A percentile compares a stretch with the other conserved stretches of the same genome.
phyloP scores from a whole-genome alignment of 2,888 invertebrate genomes.

The Bombylius discolor region DNA sequence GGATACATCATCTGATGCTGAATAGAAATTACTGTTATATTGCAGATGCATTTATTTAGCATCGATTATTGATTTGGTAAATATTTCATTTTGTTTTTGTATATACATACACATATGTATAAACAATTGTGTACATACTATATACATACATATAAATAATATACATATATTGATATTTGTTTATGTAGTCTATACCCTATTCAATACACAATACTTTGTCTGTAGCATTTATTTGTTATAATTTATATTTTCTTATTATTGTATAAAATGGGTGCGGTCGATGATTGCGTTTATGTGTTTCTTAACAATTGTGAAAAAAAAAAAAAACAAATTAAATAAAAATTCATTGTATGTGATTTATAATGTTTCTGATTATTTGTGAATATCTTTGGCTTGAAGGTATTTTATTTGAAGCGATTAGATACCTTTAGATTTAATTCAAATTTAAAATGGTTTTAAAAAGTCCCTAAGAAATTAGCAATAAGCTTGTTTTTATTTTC shows the following conservation, averaged over 20 bases:
- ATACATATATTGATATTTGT: background rate
- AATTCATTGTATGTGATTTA: too few species aligned
- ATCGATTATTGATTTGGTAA: background rate
- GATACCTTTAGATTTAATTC: too few species aligned
- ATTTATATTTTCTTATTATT: background rate
- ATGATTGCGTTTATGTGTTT: background rate
- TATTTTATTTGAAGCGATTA: too few species aligned
- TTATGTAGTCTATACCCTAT: too few species aligned
- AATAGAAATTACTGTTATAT: background rate
- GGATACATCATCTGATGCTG: background rate
- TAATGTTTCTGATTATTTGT: too few species aligned
- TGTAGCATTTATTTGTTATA: background rate
- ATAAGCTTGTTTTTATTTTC: too few species aligned
- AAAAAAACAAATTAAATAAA: too few species aligned
- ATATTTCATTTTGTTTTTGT: background rate
- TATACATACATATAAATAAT: background rate
- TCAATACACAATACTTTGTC: background rate
- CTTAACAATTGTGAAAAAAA: constrained; percentile 3
- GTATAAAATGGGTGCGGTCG: background rate
- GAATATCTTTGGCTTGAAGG: too few species aligned
- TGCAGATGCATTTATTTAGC: background rate
- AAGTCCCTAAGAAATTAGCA: too few species aligned
- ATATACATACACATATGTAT: background rate
- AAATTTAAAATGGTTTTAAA: too few species aligned
- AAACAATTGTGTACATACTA: background rate